Evolutionary conservation across 2,888 invertebrate genomes (phyloP).

Genomic region (Dolichopus griseipennis): DNA sequence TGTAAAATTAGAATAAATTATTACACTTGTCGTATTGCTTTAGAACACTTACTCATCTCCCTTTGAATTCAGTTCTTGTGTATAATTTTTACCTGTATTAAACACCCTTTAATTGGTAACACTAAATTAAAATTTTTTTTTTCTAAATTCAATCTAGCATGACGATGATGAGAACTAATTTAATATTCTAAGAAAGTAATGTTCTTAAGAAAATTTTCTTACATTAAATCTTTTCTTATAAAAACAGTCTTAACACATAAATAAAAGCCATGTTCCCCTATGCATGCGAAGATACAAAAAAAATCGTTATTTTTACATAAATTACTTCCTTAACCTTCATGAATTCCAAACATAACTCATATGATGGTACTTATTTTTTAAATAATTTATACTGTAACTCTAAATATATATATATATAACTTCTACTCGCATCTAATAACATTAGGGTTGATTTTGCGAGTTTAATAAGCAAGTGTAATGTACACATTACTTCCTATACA

Average conservation of each 20-base stretch:
- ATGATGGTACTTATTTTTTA: too few relatives aligned
- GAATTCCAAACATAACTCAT: neutral
- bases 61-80: too few relatives aligned
- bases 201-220: constrained; percentile 29
- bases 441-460: neutral
- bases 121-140: too few relatives aligned
- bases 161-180: constrained; percentile 30
- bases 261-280: too few relatives aligned
- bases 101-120: too few relatives aligned
- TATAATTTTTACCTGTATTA: too few relatives aligned
- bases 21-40: too few relatives aligned
- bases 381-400: too few relatives aligned
- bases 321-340: neutral
- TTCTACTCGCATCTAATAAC: neutral
- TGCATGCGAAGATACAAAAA: too few relatives aligned
- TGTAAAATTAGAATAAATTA: too few relatives aligned
- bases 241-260: neutral
- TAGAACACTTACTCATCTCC: too few relatives aligned
- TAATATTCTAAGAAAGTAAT: constrained; percentile 24
- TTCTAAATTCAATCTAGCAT: constrained; percentile 39
- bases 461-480: neutral
- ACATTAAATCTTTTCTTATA: too few relatives aligned
- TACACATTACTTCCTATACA: neutral
- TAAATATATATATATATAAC: neutral
- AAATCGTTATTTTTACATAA: neutral